A percentile compares a stretch with the other conserved stretches of the same genome.
Evolutionary conservation across 2,113 vertebrate species (phyloP).

Genomic region (Pangasianodon gigas): DNA sequence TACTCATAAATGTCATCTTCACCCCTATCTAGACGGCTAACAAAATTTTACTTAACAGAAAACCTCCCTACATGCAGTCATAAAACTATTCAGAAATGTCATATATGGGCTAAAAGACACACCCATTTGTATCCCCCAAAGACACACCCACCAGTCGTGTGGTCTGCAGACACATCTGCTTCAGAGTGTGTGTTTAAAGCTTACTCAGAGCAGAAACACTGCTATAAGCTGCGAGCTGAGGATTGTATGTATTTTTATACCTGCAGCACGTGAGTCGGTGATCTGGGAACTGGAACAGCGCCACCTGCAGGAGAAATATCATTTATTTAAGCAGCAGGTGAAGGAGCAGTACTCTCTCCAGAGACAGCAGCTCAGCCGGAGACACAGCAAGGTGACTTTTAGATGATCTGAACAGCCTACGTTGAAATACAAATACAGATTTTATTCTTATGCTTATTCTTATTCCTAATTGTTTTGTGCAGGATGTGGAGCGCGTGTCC

Average conservation of each 20-base stretch:
- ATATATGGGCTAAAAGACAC: not conserved
- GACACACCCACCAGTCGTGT: not conserved
- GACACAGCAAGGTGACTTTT: slow-evolving; percentile 69
- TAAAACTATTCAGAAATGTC: not conserved
- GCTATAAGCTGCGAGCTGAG: not conserved
- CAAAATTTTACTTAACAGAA: not conserved
- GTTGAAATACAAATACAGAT: not conserved
- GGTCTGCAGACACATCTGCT: not conserved
- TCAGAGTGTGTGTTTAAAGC: not conserved
- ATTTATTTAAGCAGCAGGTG: slow-evolving; percentile 74
- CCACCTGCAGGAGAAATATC: slow-evolving; percentile 74
- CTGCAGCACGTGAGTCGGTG: slow-evolving; percentile 67
- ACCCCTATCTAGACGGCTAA: not conserved
- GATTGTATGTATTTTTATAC: not conserved
- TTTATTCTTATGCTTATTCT: not conserved
- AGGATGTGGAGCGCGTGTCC: slow-evolving; percentile 70
- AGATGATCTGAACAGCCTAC: not conserved
- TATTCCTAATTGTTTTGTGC: not conserved
- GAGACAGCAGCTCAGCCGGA: slow-evolving; percentile 69
- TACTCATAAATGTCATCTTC: not conserved
- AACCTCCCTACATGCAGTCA: not conserved
- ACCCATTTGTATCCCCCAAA: not conserved
- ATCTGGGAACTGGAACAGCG: slow-evolving; percentile 73
- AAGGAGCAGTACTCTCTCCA: slow-evolving; percentile 70
- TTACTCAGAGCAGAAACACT: not conserved